Evolutionary conservation across 1,140 invertebrate genomes (phyloP).

Genomic region (Drosophila varians): DNA sequence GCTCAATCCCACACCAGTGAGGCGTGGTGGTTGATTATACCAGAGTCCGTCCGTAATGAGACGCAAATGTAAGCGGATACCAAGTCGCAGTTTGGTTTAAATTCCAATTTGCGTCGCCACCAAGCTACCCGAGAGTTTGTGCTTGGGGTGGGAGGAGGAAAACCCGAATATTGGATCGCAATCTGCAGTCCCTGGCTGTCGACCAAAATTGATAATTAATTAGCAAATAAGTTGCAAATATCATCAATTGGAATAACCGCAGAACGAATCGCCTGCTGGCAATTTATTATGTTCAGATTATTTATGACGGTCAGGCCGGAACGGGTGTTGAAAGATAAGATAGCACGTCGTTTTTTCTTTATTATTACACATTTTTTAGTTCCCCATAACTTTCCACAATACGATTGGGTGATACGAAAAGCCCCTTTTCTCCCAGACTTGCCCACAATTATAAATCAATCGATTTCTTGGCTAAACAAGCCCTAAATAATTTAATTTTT

Average conservation of each 20-base stretch:
- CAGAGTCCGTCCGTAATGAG: slow-evolving; percentile 1
- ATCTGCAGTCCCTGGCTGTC: slow-evolving; percentile 18
- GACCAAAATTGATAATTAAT: slow-evolving; percentile 47
- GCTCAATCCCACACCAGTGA: not conserved
- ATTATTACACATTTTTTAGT: not conserved
- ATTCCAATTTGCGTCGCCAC: slow-evolving; percentile 2
- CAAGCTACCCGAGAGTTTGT: not conserved
- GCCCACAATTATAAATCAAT: not conserved
- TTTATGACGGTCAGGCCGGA: slow-evolving; percentile 29
- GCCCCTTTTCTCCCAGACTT: not conserved
- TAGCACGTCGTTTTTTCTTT: slow-evolving; percentile 7
- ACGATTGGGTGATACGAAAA: not conserved
- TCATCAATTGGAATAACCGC: slow-evolving; percentile 42
- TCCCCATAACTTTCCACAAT: not conserved
- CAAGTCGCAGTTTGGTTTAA: not conserved
- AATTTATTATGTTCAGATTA: slow-evolving; percentile 36
- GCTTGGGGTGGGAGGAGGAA: not conserved
- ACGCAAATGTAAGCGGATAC: not conserved
- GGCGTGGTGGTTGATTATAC: not conserved
- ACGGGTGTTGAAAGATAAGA: slow-evolving; percentile 33
- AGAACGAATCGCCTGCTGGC: slow-evolving; percentile 9
- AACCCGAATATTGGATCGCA: not conserved
- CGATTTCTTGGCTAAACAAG: slow-evolving; percentile 10
- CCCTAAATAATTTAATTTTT: slow-evolving; percentile 20
- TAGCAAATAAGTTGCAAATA: slow-evolving; percentile 44